Base-by-base conservation (phyloP, 2,113 vertebrate genomes). In the Osmerus mordax region DNA sequence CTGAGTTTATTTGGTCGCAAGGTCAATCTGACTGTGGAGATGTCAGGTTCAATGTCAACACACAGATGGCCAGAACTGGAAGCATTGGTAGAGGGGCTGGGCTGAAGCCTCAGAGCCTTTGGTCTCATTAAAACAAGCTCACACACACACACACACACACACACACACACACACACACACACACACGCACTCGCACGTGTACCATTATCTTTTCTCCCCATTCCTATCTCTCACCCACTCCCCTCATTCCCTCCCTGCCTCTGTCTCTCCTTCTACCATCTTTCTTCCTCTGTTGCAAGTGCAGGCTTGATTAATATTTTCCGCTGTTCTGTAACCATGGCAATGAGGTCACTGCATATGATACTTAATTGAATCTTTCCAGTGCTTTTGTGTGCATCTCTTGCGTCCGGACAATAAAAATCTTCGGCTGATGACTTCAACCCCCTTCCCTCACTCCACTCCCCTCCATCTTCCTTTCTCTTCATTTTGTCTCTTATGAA, bases 291-390 rank as follows among this genome's bases (percentile, higher is more conserved):
- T 84, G 76, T 60, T 87, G 89, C 90, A 82, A 86, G 84, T 90
- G 77, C 88, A 91, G 93, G 91, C 94, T 96, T 98, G 94, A 97
- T 98, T 97, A 97, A 97, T 97, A 98, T 97, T 98, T 97, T 95
- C 94, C 88, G 88, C 94, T 96, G 91, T 96, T 95, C 93, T 86
- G 97, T 99, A 97, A 96, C 97, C 96, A 98, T 99, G 95, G 95
- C 94, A 95, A 99, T 98, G 93, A 95, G 96, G 97, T 97, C 96
- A 98, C 95, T 94, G 95, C 94, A 96, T 97, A 98, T 97, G 96
- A 98, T 98, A 97, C 96, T 98, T 99, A 98, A 98, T 98, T 98
- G 97, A 98, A 98, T 98, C 95, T 98, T 96, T 93, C 92, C 91
- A 89, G 92, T 94, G 96, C 90, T 90, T 91, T 93, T 93, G 91